Conservation (phyloP, 2,888 invertebrate species). For the Pseudoips prasinana region DNA sequence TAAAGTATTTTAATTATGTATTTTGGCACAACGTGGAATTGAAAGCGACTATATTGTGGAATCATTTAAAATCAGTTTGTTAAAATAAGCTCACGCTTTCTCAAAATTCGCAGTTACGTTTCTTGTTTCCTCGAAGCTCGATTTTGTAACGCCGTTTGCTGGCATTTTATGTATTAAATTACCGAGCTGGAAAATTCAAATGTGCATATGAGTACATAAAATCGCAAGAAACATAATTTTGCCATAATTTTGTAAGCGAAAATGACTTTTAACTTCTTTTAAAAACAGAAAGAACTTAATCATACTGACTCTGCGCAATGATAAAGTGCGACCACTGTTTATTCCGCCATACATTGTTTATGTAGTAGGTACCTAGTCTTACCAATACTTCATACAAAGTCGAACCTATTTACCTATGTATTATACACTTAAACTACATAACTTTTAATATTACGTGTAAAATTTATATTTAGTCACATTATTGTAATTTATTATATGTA, state of each 20-base stretch:
- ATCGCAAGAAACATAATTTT: constrained; percentile 40
- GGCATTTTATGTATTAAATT: constrained; percentile 34
- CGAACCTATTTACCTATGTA: constrained; percentile 73
- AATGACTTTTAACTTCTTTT: constrained; percentile 22
- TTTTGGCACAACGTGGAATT: constrained; percentile 77
- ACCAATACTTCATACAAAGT: constrained; percentile 77
- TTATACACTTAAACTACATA: constrained; percentile 78
- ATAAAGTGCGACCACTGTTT: constrained; percentile 46
- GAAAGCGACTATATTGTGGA: constrained; percentile 44
- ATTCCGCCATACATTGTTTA: constrained; percentile 45
- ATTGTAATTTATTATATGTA: constrained; percentile 80
- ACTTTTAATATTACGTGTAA: constrained; percentile 78
- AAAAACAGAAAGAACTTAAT: constrained; percentile 38
- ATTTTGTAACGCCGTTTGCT: constrained; percentile 29
- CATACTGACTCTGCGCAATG: constrained; percentile 29
- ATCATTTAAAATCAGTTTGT: constrained; percentile 25
- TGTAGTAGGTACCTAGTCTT: constrained; percentile 55
- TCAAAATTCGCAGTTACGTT: constrained; percentile 23
- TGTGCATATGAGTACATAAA: constrained; percentile 39
- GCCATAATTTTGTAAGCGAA: constrained; percentile 28
- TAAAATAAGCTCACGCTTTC: constrained; percentile 24
- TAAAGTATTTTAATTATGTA: constrained; percentile 50
- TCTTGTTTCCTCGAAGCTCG: constrained; percentile 29
- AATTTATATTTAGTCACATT: constrained; percentile 80
- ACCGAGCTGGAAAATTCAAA: constrained; percentile 40